Evolutionary conservation across 2,113 vertebrate genomes (phyloP), one percentile per base, ranked within the genome.

Genomic region (Camarhynchus parvulus): DNA sequence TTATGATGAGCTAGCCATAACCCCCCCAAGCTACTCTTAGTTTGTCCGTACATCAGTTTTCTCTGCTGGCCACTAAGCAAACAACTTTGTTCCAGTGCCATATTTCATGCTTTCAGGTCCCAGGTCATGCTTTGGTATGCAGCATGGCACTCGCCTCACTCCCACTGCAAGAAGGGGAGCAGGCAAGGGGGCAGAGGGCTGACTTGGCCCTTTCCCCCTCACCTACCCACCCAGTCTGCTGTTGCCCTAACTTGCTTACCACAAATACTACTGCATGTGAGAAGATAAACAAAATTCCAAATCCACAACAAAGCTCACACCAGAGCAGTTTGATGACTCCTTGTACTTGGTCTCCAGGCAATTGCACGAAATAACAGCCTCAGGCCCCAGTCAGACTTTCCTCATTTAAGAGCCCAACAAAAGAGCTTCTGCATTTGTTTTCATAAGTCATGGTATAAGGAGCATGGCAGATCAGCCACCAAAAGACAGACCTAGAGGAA

Each of bases 281-380:
- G 39, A 62, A 33, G 20, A 73, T 44, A 85, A 91, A 90, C 46
- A 90, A 73, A 88, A 87, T 88, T 90, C 61, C 67, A 90, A 62
- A 77, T 64, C 58, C 56, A 68, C 47, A 75, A 56, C 44, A 72
- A 70, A 82, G 56, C 18, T 85, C 53, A 64, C 24, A 49, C 20
- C 12, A 7, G 25, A 77, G 41, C 11, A 79, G 31, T 86, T 17
- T 31, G 50, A 73, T 23, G 63, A 55, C 37, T 92, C 19, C 19
- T 82, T 28, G 11, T 53, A 37, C 10, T 53, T 47, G 47, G 14
- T 46, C 33, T 80, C 67, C 22, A 58, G 11, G 53, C 20, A 83
- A 47, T 10, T 79, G 67, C 31, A 47, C 46, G 75, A 80, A 37
- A 25, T 33, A 83, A 64, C 27, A 83, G 67, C n/a, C 30, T 61